Conservation (phyloP, 2,888 invertebrate genomes). For the Lithodes maja region DNA sequence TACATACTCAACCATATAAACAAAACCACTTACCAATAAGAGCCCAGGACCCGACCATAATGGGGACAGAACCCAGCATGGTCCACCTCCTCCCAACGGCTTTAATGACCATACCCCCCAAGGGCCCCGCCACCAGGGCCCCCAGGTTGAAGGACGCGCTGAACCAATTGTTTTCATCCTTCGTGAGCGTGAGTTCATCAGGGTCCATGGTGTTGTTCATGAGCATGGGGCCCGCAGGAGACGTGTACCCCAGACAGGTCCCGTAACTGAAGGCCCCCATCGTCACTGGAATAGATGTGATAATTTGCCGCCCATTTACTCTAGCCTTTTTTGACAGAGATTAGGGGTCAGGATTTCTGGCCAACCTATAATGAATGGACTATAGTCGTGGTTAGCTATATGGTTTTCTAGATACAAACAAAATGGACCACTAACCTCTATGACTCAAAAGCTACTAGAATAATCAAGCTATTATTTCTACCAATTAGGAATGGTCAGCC, state of each 20-base stretch:
- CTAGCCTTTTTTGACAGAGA: no score
- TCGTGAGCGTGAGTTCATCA: background rate
- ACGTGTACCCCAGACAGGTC: slow-evolving; percentile 8
- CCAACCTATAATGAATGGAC: no score
- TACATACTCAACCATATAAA: no score
- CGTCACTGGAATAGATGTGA: slow-evolving; percentile 11
- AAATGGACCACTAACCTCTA: no score
- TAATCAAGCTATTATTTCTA: no score
- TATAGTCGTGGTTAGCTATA: no score
- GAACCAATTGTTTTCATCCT: background rate
- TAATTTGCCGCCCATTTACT: background rate
- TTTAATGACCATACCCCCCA: slow-evolving; percentile 26
- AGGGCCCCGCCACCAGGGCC: slow-evolving; percentile 17
- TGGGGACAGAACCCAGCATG: slow-evolving; percentile 19
- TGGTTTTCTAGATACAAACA: no score
- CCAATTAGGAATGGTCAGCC: no score
- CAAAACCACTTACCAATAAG: slow-evolving; percentile 8
- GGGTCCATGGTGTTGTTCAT: background rate
- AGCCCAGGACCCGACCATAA: background rate
- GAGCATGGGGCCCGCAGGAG: background rate
- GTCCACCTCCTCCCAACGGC: slow-evolving; percentile 11
- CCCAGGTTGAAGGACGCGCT: slow-evolving; percentile 18
- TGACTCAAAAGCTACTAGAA: no score
- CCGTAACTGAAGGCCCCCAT: slow-evolving; percentile 23
- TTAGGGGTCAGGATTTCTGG: no score